Evolutionary conservation across 2,888 invertebrate species (phyloP), one percentile per base, ranked within the genome.

Genomic region (Torymus aiolomorphi): DNA sequence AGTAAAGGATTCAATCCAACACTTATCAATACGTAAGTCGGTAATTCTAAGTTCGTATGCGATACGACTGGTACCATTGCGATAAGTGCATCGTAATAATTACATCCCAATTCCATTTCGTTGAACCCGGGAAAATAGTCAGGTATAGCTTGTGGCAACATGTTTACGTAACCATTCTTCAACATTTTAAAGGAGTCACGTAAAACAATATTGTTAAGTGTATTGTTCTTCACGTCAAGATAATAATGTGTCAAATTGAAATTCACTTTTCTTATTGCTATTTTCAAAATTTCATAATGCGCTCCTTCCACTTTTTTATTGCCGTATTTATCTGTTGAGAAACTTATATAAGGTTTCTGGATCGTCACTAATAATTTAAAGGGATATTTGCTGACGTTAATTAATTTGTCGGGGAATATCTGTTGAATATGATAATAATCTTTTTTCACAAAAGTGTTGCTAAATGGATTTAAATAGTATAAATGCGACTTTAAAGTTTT

Each of bases 381-480:
- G 14, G 62, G 72, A 42, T 54, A 54, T 13, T 31, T 16, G 14
- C 62, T 62, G 14, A 72, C 24, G 20, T 72, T 49, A 4, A 1
- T 18, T 11, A 72, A n/a, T 72, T 72, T 72, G 10, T 72, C 54
- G 12, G 63, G 13, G 13, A 72, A 72, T 42, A 63, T 52, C 1
- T 3, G 31, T 11, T 52, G 20, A 2, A 12, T 31, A 4, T 4
- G 14, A 16, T 16, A 3, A 16, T 63, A 72, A n/a, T 5, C 10
- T 2, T 63, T 72, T 14, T 54, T 63, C 0, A n/a, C 16, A 1
- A 63, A 31, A 2, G 31, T 62, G n/a, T 72, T 14, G 2, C 5
- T 31, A 16, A 72, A 72, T 5, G 54, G 72, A 24, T 72, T 63
- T 14, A 31, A 63, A 31, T 62, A 54, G 61, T 52, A 24, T n/a